Evolutionary conservation across 1,140 invertebrate species (phyloP).

Genomic region (Sarcophaga bullata): DNA sequence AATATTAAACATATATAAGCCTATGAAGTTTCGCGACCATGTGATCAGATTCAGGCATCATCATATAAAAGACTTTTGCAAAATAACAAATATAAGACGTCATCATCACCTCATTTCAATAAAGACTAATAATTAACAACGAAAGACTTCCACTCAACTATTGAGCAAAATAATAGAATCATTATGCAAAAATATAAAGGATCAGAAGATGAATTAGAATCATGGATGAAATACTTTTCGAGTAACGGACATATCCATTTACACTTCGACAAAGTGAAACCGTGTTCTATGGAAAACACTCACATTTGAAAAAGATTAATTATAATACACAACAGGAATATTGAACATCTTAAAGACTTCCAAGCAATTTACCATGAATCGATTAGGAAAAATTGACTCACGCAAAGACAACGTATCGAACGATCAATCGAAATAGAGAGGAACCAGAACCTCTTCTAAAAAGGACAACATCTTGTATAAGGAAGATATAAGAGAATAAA

Average conservation of each 20-base stretch:
- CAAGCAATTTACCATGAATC: neutral
- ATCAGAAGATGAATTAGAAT: neutral
- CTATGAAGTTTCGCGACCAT: constrained; percentile 19
- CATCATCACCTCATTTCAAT: neutral
- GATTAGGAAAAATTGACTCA: constrained; percentile 1
- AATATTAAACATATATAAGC: constrained; percentile 21
- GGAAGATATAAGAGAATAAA: constrained; percentile 22
- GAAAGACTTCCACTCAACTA: constrained; percentile 1
- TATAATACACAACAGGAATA: too few relatives aligned
- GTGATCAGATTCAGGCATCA: constrained; percentile 15
- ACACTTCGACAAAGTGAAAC: too few relatives aligned
- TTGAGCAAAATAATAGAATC: constrained; percentile 22
- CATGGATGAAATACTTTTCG: constrained; percentile 20
- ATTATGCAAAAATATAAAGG: constrained; percentile 21
- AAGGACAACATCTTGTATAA: neutral
- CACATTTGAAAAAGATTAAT: too few relatives aligned
- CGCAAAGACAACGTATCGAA: neutral
- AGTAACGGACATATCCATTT: constrained; percentile 13
- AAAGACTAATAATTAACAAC: neutral
- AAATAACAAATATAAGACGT: neutral
- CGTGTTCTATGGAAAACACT: too few relatives aligned
- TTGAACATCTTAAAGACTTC: too few relatives aligned
- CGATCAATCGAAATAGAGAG: neutral
- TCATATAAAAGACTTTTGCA: constrained; percentile 9
- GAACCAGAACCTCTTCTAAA: neutral